A percentile compares a stretch with the other conserved stretches of the same genome.
phyloP scores from a whole-genome alignment of 2,113 vertebrate species.

The Leucoraja erinaceus region DNA sequence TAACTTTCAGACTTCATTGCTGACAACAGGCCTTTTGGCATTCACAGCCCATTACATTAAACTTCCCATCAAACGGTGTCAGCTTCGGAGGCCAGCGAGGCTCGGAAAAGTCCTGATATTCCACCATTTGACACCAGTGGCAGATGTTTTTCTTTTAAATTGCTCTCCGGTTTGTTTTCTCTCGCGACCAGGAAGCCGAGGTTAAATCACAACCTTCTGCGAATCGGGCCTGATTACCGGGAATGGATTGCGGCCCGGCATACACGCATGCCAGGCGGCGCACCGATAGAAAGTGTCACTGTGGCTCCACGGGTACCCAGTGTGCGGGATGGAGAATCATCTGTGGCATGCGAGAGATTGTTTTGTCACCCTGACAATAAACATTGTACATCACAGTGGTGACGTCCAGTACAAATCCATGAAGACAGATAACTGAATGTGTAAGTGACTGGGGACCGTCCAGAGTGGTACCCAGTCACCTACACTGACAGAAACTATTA shows the following conservation, averaged over 20 bases:
- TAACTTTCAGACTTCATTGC: constrained; percentile 73
- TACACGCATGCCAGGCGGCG: constrained; percentile 35
- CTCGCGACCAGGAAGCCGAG: constrained; percentile 52
- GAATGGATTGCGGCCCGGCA: constrained; percentile 35
- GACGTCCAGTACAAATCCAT: constrained; percentile 73
- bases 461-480: constrained; percentile 65
- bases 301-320: constrained; percentile 52
- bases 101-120: constrained; percentile 59
- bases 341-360: constrained; percentile 69
- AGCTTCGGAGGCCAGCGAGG: constrained; percentile 68
- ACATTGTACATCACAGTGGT: constrained; percentile 66
- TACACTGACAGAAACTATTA: constrained; percentile 62
- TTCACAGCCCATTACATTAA: constrained; percentile 72
- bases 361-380: constrained; percentile 79
- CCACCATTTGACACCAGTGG: constrained; percentile 68
- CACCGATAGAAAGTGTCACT: constrained; percentile 43
- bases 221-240: constrained; percentile 51
- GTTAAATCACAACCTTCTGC: constrained; percentile 53
- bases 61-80: constrained; percentile 72
- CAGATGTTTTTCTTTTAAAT: constrained; percentile 80
- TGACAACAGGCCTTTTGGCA: constrained; percentile 76
- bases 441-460: constrained; percentile 68
- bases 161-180: constrained; percentile 79
- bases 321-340: constrained; percentile 62
- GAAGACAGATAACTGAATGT: constrained; percentile 78